Percentiles rank a stretch among this genome's conserved stretches.
These are phyloP conservation scores for Yponomeuta sedellus DNA, from an alignment of 2,888 invertebrate genomes.

Conservation along the genomic window DNA sequence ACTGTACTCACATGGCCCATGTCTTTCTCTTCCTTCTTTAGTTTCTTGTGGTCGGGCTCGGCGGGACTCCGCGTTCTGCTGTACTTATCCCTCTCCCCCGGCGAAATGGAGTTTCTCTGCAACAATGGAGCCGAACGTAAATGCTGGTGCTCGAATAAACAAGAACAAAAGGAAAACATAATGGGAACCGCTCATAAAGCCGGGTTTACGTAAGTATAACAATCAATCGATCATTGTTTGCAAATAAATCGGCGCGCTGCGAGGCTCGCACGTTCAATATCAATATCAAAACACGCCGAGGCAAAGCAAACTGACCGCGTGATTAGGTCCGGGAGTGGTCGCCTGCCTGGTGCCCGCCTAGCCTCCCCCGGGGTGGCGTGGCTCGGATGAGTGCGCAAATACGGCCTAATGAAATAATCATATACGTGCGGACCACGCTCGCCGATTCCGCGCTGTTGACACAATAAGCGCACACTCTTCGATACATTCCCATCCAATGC, in stretches of 20 bases:
- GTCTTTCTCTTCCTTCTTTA: slow-evolving; percentile 90
- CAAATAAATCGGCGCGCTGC: slow-evolving; percentile 73
- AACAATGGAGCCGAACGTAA: slow-evolving; percentile 39
- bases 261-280: slow-evolving; percentile 70
- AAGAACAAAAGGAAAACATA: slow-evolving; percentile 23
- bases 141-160: slow-evolving; percentile 27
- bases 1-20: slow-evolving; percentile 83
- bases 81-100: slow-evolving; percentile 89
- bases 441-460: slow-evolving; percentile 55
- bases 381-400: slow-evolving; percentile 71
- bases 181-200: slow-evolving; percentile 11
- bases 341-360: slow-evolving; percentile 49
- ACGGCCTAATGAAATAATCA: slow-evolving; percentile 76
- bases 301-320: slow-evolving; percentile 76
- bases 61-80: slow-evolving; percentile 87
- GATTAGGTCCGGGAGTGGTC: slow-evolving; percentile 74
- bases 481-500: slow-evolving; percentile 28
- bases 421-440: slow-evolving; percentile 67
- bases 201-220: slow-evolving; percentile 22
- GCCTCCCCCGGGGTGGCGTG: slow-evolving; percentile 25
- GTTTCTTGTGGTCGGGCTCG: slow-evolving; percentile 82
- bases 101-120: slow-evolving; percentile 91
- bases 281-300: slow-evolving; percentile 77
- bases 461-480: slow-evolving; percentile 21
- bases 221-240: slow-evolving; percentile 76